phyloP scores from a whole-genome alignment of 92 coral and sea anemone genomes.

The Pocillopora grandis region DNA sequence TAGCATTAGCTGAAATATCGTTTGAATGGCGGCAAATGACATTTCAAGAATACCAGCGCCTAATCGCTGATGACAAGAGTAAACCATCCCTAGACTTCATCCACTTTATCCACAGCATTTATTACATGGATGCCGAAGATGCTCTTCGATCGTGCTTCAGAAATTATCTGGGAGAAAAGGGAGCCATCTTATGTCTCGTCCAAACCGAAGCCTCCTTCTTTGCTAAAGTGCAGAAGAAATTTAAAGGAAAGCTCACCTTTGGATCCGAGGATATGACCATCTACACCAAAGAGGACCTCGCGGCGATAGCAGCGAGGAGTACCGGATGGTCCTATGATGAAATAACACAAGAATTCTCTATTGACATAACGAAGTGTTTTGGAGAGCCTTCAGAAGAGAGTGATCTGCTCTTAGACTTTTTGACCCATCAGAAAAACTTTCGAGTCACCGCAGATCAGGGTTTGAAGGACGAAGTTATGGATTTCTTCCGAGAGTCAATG shows the following conservation, averaged over 20 bases:
- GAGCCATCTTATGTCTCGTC: slow-evolving; percentile 54
- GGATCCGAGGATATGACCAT: slow-evolving; percentile 46
- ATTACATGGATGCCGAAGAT: slow-evolving; percentile 58
- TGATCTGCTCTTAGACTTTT: slow-evolving; percentile 45
- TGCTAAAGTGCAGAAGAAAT: slow-evolving; percentile 45
- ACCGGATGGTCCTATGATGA: slow-evolving; percentile 40
- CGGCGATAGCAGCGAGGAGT: slow-evolving; percentile 23
- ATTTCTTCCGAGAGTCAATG: slow-evolving; percentile 36
- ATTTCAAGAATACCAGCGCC: slow-evolving; percentile 36
- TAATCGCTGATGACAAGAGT: slow-evolving; percentile 12
- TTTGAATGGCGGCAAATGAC: slow-evolving; percentile 61
- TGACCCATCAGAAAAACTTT: slow-evolving; percentile 57
- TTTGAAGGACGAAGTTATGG: slow-evolving; percentile 25
- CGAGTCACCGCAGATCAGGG: slow-evolving; percentile 53
- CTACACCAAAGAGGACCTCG: slow-evolving; percentile 48
- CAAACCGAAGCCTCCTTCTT: slow-evolving; percentile 50
- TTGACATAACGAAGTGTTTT: slow-evolving; percentile 44
- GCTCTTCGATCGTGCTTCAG: slow-evolving; percentile 37
- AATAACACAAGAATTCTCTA: slow-evolving; percentile 22
- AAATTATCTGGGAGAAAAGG: slow-evolving; percentile 37
- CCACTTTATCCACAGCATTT: slow-evolving; percentile 56
- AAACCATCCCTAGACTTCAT: slow-evolving; percentile 33
- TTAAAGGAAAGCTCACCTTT: slow-evolving; percentile 43
- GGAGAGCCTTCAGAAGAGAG: slow-evolving; percentile 49
- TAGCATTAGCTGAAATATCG: slow-evolving; percentile 25